Percentiles rank a stretch among this genome's conserved stretches.
phyloP scores from a whole-genome alignment of 1,140 invertebrate species.

The Heterodera schachtii region DNA sequence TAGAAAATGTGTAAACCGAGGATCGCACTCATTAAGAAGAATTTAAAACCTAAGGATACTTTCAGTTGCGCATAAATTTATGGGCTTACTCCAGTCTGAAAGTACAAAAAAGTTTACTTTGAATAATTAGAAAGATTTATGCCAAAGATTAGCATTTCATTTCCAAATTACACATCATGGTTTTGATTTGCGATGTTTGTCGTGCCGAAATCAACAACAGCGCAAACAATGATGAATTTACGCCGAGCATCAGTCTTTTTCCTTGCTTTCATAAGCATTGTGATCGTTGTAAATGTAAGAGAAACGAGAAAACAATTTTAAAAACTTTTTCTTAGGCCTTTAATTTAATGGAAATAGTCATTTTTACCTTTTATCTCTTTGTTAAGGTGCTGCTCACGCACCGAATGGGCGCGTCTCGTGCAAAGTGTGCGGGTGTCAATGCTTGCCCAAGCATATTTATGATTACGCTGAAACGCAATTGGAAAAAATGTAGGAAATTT shows the following conservation, averaged over 20 bases:
- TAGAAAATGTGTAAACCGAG: no score
- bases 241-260: constrained; percentile 17
- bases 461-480: constrained; percentile 25
- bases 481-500: constrained; percentile 20
- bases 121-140: no score
- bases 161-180: neutral
- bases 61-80: no score
- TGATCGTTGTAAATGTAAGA: constrained; percentile 24
- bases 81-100: no score
- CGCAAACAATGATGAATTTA: neutral
- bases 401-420: constrained; percentile 12
- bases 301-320: neutral
- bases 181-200: neutral
- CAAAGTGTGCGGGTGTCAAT: constrained; percentile 23
- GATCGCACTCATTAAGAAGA: no score
- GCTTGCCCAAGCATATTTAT: constrained; percentile 16
- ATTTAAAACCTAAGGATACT: no score
- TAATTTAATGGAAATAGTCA: no score
- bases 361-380: no score
- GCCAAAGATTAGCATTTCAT: neutral
- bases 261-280: constrained; percentile 31
- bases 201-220: neutral
- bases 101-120: no score
- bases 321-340: no score
- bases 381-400: neutral